Evolutionary conservation across 2,888 invertebrate genomes (phyloP).

Genomic region (Plagiodera versicolora): DNA sequence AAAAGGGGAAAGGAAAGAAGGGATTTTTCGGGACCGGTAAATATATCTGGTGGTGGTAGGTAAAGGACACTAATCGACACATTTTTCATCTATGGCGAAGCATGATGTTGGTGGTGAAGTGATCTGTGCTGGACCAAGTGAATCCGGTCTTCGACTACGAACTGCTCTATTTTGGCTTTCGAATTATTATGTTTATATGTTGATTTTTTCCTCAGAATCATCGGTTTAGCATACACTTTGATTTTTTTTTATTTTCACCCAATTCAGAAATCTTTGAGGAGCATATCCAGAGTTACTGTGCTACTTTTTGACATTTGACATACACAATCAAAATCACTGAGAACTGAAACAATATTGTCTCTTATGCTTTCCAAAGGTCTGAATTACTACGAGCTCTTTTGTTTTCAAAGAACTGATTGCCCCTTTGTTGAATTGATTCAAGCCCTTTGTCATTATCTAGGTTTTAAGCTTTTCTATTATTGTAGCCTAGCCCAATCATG

Average conservation of each 20-base stretch:
- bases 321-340: too few species aligned
- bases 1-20: conserved; percentile 69
- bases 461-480: conserved; percentile 30
- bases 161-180: conserved; percentile 43
- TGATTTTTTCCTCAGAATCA: conserved; percentile 22
- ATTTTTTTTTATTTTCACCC: neutral
- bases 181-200: conserved; percentile 34
- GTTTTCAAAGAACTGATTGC: neutral
- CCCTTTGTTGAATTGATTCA: neutral
- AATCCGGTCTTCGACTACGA: conserved; percentile 28
- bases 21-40: conserved; percentile 86
- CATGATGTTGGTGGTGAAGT: conserved; percentile 44
- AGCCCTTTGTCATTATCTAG: conserved; percentile 11
- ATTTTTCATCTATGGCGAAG: conserved; percentile 48
- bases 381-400: neutral
- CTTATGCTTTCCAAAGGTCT: too few species aligned
- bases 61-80: conserved; percentile 43
- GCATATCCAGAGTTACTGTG: too few species aligned
- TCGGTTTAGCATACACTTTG: neutral
- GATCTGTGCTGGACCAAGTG: conserved; percentile 29
- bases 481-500: conserved; percentile 28
- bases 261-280: too few species aligned
- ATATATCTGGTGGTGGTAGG: conserved; percentile 80
- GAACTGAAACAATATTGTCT: too few species aligned
- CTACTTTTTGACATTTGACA: too few species aligned